These are phyloP conservation scores for Pyralis farinalis DNA, from an alignment of 2,888 invertebrate species.

Conservation along the genomic window DNA sequence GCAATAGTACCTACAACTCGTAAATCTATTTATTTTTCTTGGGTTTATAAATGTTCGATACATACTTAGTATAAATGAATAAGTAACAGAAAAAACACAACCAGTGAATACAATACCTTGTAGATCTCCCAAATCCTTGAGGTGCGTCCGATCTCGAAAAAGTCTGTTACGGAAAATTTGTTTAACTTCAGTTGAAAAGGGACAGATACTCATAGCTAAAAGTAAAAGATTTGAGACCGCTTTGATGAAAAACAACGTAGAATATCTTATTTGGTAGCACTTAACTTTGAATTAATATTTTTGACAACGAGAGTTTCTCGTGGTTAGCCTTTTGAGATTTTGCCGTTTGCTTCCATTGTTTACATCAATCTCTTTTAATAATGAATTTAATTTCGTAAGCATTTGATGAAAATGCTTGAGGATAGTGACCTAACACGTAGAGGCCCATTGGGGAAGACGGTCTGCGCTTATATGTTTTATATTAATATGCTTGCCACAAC, in stretches of 20 bases:
- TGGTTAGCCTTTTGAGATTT: no score
- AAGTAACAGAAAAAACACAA: conserved; percentile 30
- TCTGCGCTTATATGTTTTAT: no score
- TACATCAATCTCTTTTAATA: no score
- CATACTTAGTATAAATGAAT: conserved; percentile 1
- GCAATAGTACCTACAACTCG: no score
- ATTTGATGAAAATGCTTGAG: no score
- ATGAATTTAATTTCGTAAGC: no score
- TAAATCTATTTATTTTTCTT: no score
- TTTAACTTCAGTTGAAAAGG: conserved; percentile 70
- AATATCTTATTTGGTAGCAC: conserved; percentile 53
- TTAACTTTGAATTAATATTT: conserved; percentile 58
- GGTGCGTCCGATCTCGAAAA: conserved; percentile 63
- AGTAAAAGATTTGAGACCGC: conserved; percentile 61
- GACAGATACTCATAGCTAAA: conserved; percentile 48
- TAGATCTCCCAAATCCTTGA: conserved; percentile 66
- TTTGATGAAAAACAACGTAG: conserved; percentile 46
- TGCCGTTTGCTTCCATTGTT: conserved; percentile 9
- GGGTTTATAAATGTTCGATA: no score
- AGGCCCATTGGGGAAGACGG: no score
- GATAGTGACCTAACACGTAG: no score
- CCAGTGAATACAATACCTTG: conserved; percentile 61
- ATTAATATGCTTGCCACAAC: no score
- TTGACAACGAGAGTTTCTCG: conserved; percentile 11
- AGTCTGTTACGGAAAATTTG: conserved; percentile 73